Conservation (phyloP, 2,797 vertebrate genomes). For the Pelochelys cantorii region DNA sequence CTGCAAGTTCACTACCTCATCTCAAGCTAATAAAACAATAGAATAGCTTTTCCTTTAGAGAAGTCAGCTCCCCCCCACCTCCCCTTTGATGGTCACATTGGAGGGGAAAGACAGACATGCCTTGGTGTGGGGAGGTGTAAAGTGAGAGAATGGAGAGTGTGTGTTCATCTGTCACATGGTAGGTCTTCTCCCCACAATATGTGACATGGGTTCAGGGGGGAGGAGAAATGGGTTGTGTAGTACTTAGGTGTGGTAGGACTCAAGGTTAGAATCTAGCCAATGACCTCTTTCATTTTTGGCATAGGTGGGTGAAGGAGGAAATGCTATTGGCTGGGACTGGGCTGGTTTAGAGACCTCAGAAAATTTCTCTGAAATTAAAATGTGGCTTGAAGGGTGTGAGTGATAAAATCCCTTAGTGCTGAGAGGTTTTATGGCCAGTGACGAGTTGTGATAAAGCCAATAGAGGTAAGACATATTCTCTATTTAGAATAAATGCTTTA, state of each 20-base stretch:
- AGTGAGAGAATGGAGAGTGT: neutral
- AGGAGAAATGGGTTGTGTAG: neutral
- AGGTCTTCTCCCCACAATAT: neutral
- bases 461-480: constrained; percentile 20
- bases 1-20: constrained; percentile 23
- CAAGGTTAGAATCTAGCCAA: neutral
- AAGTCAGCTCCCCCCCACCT: constrained; percentile 19
- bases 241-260: constrained; percentile 37
- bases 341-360: neutral
- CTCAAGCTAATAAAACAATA: neutral
- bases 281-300: neutral
- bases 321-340: neutral
- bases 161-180: neutral
- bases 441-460: constrained; percentile 24
- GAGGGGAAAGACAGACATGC: neutral
- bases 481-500: constrained; percentile 31
- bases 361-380: constrained; percentile 13
- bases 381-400: neutral
- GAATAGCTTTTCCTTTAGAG: constrained; percentile 37
- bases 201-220: constrained; percentile 9
- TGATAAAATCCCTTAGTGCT: neutral
- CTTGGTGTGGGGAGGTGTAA: neutral
- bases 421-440: constrained; percentile 21
- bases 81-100: neutral
- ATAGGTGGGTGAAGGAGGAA: neutral